Evolutionary conservation across 2,113 vertebrate genomes (phyloP).

Genomic region (Syrmaticus mikado): DNA sequence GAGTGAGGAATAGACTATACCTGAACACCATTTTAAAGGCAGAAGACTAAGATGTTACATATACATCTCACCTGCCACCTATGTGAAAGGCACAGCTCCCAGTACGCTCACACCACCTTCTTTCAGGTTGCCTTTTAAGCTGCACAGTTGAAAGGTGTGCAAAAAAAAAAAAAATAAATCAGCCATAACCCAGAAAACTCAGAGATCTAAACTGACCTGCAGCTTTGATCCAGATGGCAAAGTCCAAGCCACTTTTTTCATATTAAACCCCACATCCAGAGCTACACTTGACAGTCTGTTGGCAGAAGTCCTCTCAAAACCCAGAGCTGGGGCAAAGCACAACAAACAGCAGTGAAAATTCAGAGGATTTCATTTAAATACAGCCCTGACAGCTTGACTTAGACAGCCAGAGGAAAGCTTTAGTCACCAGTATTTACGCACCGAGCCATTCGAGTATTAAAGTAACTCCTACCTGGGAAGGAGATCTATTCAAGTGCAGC

Average conservation of each 20-base stretch:
- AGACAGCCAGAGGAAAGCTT: neutral
- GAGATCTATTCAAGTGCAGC: neutral
- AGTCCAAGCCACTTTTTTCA: neutral
- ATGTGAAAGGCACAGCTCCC: accelerated
- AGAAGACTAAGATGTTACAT: neutral
- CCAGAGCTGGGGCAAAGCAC: neutral
- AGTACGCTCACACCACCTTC: neutral
- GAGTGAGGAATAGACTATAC: neutral
- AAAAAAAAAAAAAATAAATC: too few relatives aligned
- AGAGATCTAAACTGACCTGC: accelerated
- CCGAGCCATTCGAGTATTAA: neutral
- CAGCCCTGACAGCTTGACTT: neutral
- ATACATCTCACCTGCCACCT: neutral
- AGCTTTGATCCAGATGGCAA: neutral
- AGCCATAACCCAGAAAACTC: neutral
- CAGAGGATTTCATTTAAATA: neutral
- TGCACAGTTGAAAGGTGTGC: neutral
- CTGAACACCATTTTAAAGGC: neutral
- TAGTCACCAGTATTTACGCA: neutral
- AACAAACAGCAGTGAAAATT: neutral
- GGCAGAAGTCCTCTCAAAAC: neutral
- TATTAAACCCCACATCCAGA: neutral
- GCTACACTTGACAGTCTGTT: neutral
- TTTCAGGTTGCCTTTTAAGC: neutral
- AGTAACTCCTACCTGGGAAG: neutral